These are phyloP conservation scores for Jaculus jaculus DNA, from an alignment of 2,113 vertebrate species.

Conservation along the genomic window DNA sequence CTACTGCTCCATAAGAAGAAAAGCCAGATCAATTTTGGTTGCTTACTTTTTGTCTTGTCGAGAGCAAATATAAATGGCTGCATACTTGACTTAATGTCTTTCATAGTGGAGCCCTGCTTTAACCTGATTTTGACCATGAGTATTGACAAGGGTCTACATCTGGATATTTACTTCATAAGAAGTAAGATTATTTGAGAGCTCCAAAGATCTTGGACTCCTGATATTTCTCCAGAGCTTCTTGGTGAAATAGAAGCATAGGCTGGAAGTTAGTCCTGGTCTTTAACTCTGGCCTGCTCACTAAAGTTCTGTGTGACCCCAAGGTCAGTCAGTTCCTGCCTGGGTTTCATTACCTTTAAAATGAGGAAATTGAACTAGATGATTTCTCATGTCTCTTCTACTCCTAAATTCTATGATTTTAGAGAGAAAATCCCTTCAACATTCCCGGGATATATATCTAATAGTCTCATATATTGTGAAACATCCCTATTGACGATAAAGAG, in stretches of 20 bases:
- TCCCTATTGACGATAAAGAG: constrained; percentile 75
- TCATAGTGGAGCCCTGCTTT: not conserved
- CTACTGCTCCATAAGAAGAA: not conserved
- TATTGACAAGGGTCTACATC: not conserved
- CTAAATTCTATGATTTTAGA: constrained; percentile 79
- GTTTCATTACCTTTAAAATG: constrained; percentile 70
- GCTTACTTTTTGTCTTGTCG: not conserved
- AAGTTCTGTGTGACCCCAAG: not conserved
- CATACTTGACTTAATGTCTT: constrained; percentile 1
- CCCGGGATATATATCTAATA: constrained; percentile 75
- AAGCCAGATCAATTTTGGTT: not conserved
- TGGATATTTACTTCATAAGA: constrained; percentile 22
- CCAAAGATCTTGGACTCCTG: not conserved
- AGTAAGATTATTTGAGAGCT: constrained; percentile 38
- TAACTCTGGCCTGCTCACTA: not conserved
- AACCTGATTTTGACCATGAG: constrained; percentile 43
- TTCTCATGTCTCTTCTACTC: constrained; percentile 77
- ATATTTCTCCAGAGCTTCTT: not conserved
- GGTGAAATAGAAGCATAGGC: not conserved
- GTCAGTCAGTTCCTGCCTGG: constrained; percentile 54
- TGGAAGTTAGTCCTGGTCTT: not conserved
- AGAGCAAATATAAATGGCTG: not conserved
- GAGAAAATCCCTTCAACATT: constrained; percentile 77
- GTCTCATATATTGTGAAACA: constrained; percentile 76
- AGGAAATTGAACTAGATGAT: constrained; percentile 66